A percentile compares a stretch with the other conserved stretches of the same genome.
Conservation (phyloP, 30 jellyfish, hydroid and myxozoan genomes). For the Nemopilema nomurai region DNA sequence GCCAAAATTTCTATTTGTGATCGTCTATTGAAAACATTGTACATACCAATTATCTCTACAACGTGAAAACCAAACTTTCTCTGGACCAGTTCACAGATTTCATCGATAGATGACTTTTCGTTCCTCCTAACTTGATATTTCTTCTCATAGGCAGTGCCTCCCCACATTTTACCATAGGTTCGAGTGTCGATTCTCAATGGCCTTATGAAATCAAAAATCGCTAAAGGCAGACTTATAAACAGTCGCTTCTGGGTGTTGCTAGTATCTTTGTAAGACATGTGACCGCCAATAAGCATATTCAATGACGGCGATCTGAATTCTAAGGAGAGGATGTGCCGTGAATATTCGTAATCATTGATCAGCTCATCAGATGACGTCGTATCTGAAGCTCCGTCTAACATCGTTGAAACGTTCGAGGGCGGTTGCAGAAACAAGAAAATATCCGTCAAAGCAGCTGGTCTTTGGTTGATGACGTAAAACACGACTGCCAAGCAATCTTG, state of each 20-base stretch:
- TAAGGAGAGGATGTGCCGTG: constrained; percentile 14
- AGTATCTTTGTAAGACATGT: constrained; percentile 66
- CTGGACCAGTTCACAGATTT: constrained; percentile 13
- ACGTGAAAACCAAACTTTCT: constrained; percentile 41
- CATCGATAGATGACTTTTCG: background rate
- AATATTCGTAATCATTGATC: constrained; percentile 26
- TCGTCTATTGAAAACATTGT: too few relatives aligned
- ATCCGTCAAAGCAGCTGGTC: constrained; percentile 12
- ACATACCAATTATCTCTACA: constrained; percentile 69
- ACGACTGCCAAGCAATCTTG: constrained; percentile 41
- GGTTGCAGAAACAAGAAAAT: constrained; percentile 31
- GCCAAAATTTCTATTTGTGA: too few relatives aligned
- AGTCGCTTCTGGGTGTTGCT: constrained; percentile 63
- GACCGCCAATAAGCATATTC: constrained; percentile 70
- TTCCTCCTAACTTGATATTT: constrained; percentile 6
- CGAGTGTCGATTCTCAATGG: constrained; percentile 41
- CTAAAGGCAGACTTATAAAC: constrained; percentile 37
- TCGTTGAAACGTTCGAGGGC: constrained; percentile 52
- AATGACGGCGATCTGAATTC: constrained; percentile 69
- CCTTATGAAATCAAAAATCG: constrained; percentile 35
- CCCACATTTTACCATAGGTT: constrained; percentile 60
- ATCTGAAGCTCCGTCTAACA: constrained; percentile 12
- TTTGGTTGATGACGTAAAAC: constrained; percentile 41
- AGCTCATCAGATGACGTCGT: background rate
- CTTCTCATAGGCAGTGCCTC: constrained; percentile 61